Evolutionary conservation across 2,113 vertebrate genomes (phyloP).

Genomic region (Coryphaenoides rupestris): DNA sequence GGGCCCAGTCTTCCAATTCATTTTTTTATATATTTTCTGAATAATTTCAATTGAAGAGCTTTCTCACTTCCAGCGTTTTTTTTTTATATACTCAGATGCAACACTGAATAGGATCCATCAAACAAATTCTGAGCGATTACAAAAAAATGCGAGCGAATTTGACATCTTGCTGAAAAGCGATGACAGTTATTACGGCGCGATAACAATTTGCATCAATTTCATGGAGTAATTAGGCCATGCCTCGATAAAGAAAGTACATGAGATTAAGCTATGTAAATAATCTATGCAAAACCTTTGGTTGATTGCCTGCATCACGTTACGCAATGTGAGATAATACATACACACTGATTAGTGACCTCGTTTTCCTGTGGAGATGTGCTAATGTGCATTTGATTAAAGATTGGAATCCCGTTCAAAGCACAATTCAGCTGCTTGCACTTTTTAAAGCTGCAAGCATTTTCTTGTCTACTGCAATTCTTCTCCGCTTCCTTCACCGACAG

Average conservation of each 20-base stretch:
- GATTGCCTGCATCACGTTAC: not conserved
- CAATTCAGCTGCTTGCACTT: slow-evolving; percentile 3
- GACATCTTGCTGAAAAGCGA: too few species aligned
- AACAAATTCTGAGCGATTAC: too few species aligned
- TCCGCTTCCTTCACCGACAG: slow-evolving; percentile 23
- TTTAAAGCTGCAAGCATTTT: slow-evolving; percentile 9
- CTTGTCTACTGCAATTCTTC: slow-evolving; percentile 2
- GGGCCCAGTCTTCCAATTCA: too few species aligned
- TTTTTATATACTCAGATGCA: too few species aligned
- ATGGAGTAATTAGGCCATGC: too few species aligned
- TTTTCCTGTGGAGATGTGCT: not conserved
- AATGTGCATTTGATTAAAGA: not conserved
- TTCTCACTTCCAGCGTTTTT: too few species aligned
- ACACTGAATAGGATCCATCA: too few species aligned
- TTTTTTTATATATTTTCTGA: too few species aligned
- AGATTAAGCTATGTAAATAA: not conserved
- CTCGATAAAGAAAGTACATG: not conserved
- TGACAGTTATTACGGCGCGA: too few species aligned
- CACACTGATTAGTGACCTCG: not conserved
- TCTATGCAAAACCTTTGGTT: not conserved
- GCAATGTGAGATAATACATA: not conserved
- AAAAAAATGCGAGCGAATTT: too few species aligned
- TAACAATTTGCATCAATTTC: too few species aligned
- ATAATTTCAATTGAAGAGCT: too few species aligned
- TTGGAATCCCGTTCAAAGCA: not conserved